phyloP scores from a whole-genome alignment of 2,797 vertebrate species.

The Mormyrops boulengeri region DNA sequence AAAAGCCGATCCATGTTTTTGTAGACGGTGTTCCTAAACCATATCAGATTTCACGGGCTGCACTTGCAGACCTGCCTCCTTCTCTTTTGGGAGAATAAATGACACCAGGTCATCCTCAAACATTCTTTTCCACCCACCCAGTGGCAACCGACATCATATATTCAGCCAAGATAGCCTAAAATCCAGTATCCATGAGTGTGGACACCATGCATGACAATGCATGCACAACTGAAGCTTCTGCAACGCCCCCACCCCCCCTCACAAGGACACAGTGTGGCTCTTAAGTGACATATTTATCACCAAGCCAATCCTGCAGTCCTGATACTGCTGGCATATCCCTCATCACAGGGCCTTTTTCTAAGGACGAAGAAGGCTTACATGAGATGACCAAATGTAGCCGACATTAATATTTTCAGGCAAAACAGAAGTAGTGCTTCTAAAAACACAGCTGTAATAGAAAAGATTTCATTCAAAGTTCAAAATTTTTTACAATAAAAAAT shows the following conservation, averaged over 20 bases:
- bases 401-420: neutral
- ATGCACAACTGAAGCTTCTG: neutral
- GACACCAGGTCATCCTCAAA: neutral
- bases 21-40: neutral
- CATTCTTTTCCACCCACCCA: neutral
- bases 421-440: neutral
- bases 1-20: neutral
- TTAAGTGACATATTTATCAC: neutral
- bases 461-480: neutral
- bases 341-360: neutral
- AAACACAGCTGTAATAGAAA: neutral
- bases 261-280: neutral
- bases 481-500: neutral
- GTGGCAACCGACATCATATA: neutral
- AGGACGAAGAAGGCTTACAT: neutral
- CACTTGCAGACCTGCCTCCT: neutral
- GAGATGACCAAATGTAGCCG: neutral
- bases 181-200: neutral
- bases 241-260: neutral
- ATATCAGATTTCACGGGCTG: neutral
- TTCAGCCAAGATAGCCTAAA: neutral
- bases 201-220: neutral
- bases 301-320: neutral
- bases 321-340: neutral
- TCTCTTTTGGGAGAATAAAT: neutral